Evolutionary conservation across 2,888 invertebrate genomes (phyloP).

Genomic region (Candidula unifasciata): DNA sequence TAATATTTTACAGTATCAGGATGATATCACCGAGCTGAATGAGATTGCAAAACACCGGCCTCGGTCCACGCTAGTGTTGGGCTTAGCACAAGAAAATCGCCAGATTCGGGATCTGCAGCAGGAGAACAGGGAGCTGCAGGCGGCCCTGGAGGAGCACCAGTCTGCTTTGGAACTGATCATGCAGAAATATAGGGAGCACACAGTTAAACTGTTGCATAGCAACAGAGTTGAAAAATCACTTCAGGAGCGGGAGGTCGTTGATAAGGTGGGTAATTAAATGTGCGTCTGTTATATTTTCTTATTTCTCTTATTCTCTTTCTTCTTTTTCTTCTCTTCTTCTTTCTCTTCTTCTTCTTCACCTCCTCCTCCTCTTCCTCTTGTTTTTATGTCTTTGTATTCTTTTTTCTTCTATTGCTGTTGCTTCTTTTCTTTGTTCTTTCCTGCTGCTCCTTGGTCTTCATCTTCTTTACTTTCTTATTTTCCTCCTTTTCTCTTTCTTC

Average conservation of each 20-base stretch:
- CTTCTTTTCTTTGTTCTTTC: too few species aligned
- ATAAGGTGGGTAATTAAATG: too few species aligned
- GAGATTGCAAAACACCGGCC: constrained; percentile 92
- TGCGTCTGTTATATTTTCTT: too few species aligned
- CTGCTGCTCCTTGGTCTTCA: too few species aligned
- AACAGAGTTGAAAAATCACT: constrained; percentile 82
- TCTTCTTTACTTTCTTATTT: too few species aligned
- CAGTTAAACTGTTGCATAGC: constrained; percentile 88
- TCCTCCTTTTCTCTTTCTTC: too few species aligned
- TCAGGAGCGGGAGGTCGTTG: constrained; percentile 32
- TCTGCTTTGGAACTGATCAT: constrained; percentile 95
- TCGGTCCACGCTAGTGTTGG: constrained; percentile 90
- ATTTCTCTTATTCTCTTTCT: too few species aligned
- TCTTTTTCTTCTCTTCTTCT: too few species aligned
- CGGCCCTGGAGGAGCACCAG: constrained; percentile 94
- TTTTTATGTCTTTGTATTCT: too few species aligned
- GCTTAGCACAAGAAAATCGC: constrained; percentile 86
- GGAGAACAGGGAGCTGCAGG: constrained; percentile 92
- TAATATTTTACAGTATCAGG: constrained; percentile 85
- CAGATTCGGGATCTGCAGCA: constrained; percentile 93
- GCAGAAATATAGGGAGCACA: constrained; percentile 96
- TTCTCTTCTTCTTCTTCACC: too few species aligned
- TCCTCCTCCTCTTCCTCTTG: too few species aligned
- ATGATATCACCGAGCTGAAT: constrained; percentile 93
- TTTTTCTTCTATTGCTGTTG: too few species aligned